These are phyloP conservation scores for Pollachius pollachius DNA, from an alignment of 2,113 vertebrate species.

Conservation along the genomic window DNA sequence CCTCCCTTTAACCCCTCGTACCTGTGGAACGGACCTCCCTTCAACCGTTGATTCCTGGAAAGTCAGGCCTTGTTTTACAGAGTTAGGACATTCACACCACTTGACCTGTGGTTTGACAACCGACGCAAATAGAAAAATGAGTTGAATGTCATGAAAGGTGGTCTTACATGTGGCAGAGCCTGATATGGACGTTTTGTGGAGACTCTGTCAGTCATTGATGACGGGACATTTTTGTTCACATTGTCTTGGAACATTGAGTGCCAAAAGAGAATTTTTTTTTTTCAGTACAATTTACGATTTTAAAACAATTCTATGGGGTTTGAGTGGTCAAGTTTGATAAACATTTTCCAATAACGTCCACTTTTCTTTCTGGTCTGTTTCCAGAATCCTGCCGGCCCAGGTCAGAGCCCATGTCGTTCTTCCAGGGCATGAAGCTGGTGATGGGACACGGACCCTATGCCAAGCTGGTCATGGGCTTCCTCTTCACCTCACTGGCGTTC, in stretches of 20 bases:
- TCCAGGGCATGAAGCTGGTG: slow-evolving; percentile 85
- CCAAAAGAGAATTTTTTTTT: no score
- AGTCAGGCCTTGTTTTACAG: no score
- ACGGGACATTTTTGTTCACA: background rate
- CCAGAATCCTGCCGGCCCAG: slow-evolving; percentile 75
- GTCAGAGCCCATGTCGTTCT: slow-evolving; percentile 79
- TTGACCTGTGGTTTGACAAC: no score
- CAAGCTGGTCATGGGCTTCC: slow-evolving; percentile 90
- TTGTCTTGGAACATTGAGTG: background rate
- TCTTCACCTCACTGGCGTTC: slow-evolving; percentile 93
- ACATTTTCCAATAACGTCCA: background rate
- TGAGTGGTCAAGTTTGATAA: background rate
- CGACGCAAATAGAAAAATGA: background rate
- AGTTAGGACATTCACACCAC: no score
- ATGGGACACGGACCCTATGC: slow-evolving; percentile 88
- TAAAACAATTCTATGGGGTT: background rate
- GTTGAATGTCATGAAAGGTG: background rate
- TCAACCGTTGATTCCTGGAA: no score
- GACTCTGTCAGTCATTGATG: no score
- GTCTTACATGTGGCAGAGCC: background rate
- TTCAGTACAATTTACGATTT: no score
- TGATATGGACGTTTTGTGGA: background rate
- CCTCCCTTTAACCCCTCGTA: no score
- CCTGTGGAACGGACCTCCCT: no score
- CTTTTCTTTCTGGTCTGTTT: background rate